Evolutionary conservation across 2,888 invertebrate species (phyloP), one percentile per base, ranked within the genome.

Genomic region (Hypselothyrea guttata): DNA sequence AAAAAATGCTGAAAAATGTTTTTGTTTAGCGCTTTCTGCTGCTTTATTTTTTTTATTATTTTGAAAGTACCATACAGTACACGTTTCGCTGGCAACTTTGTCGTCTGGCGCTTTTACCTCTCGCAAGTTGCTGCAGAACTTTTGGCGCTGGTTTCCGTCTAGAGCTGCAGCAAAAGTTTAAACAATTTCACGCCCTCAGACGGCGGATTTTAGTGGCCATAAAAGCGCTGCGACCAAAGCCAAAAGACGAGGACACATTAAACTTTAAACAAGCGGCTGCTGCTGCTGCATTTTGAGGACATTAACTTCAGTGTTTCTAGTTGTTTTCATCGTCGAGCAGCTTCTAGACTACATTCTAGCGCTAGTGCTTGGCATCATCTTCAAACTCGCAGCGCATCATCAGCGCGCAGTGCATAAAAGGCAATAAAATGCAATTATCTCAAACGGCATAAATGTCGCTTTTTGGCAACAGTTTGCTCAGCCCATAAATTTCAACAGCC

Each of bases 371-470:
- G 22, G 22, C 22, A 22, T 22, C 22, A 22, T 22, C 22, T 5
- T 22, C 22, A 22, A 22, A n/a, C n/a, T 22, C 5, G 3, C 22
- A 22, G 2, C 22, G 22, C n/a, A 2, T 7, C 40, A n/a, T 30
- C 31, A 22, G 11, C 48, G 58, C 55, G 54, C 60, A 78, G 75
- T 79, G 61, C 60, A 79, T 79, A 81, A 81, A 81, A 76, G 76
- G 76, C 79, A 79, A 81, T 81, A 82, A 82, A 81, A 79, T 81
- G 79, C 76, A 81, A 82, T 82, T 82, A 81, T 81, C 79, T 82
- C 75, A 76, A 82, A 81, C 64, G 82, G 76, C 75, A 79, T 79
- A 82, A 81, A 78, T 79, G 82, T 79, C 77, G 70, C 73, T 68
- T 79, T 81, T 79, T 78, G 77, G 77, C 77, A 78, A 75, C 77